A percentile compares a stretch with the other conserved stretches of the same genome.
Evolutionary conservation across 2,888 invertebrate species (phyloP).

Genomic region (Callyntrura sp.): DNA sequence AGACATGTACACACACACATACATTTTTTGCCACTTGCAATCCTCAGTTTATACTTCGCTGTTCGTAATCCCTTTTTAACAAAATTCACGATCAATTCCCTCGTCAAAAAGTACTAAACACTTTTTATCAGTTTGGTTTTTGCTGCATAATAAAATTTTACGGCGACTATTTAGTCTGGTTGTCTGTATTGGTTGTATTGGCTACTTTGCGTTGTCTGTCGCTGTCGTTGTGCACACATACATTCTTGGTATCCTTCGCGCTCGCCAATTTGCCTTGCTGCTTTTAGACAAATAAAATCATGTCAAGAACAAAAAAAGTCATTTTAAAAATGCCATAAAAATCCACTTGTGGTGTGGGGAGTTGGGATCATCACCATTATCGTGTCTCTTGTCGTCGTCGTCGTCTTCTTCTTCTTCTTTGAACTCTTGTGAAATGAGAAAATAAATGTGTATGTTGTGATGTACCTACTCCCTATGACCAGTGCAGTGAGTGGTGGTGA

Average conservation of each 20-base stretch:
- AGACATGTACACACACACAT: constrained; percentile 23
- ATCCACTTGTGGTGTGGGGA: constrained; percentile 63
- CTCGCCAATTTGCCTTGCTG: constrained; percentile 61
- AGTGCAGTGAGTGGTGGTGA: too few species aligned
- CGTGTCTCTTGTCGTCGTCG: too few species aligned
- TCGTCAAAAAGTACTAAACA: constrained; percentile 7
- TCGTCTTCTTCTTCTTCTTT: constrained; percentile 29
- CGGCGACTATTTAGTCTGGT: too few species aligned
- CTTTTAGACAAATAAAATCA: constrained; percentile 66
- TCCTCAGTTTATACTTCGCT: neutral
- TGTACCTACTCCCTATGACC: too few species aligned
- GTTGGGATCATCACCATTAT: neutral
- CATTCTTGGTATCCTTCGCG: constrained; percentile 47
- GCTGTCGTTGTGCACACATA: too few species aligned
- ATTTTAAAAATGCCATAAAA: constrained; percentile 75
- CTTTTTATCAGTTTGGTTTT: constrained; percentile 21
- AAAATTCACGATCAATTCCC: neutral
- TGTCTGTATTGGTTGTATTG: constrained; percentile 25
- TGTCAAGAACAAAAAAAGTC: constrained; percentile 77
- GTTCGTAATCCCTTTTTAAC: too few species aligned
- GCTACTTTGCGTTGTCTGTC: constrained; percentile 8
- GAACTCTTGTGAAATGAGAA: constrained; percentile 31
- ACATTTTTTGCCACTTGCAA: constrained; percentile 3
- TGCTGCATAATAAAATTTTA: constrained; percentile 21
- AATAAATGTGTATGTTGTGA: constrained; percentile 36